A percentile compares a stretch with the other conserved stretches of the same genome.
Conservation (phyloP, 2,888 invertebrate species). For the Synanthedon tipuliformis region DNA sequence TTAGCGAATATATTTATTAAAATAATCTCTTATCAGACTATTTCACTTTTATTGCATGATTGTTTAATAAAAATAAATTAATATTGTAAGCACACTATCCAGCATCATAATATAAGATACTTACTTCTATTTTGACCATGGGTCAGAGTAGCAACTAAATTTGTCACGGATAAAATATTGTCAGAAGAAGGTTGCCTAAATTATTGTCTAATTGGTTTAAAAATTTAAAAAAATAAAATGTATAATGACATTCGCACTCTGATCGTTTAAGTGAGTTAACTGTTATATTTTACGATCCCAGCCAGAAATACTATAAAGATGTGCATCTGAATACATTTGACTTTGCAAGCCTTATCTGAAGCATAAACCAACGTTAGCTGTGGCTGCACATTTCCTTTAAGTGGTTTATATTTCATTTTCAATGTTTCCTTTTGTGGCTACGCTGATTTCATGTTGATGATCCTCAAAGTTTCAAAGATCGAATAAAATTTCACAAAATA, state of each 20-base stretch:
- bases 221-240: neutral
- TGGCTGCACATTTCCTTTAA: slow-evolving; percentile 45
- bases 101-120: no score
- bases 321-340: slow-evolving; percentile 46
- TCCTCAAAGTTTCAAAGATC: slow-evolving; percentile 3
- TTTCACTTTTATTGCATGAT: no score
- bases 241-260: neutral
- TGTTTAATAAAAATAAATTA: no score
- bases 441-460: slow-evolving; percentile 6
- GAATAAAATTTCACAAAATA: neutral
- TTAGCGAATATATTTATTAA: no score
- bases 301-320: slow-evolving; percentile 24
- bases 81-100: no score
- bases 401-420: slow-evolving; percentile 36
- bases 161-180: no score
- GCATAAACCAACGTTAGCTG: slow-evolving; percentile 57
- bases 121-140: no score
- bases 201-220: neutral
- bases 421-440: slow-evolving; percentile 33
- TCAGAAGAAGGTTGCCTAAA: neutral
- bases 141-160: no score
- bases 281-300: neutral
- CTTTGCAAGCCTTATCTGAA: slow-evolving; percentile 39
- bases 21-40: no score
- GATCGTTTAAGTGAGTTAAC: neutral